phyloP scores from a whole-genome alignment of 2,113 vertebrate genomes.

The Cygnus atratus region DNA sequence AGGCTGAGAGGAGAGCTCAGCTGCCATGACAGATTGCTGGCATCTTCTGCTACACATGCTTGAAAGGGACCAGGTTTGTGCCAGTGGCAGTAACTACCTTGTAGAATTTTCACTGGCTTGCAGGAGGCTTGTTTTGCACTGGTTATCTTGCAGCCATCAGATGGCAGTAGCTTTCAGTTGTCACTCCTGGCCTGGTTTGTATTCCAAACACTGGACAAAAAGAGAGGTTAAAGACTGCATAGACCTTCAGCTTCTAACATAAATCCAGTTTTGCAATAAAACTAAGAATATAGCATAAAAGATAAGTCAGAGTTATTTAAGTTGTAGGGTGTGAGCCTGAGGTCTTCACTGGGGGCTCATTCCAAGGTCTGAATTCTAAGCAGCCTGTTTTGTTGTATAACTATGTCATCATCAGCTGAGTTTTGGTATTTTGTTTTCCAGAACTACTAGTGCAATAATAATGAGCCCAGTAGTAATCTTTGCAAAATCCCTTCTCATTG shows the following conservation, averaged over 20 bases:
- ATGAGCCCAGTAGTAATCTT: constrained; percentile 52
- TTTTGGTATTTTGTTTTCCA: constrained; percentile 64
- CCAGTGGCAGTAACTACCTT: too few species aligned
- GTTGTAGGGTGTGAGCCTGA: neutral
- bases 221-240: neutral
- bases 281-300: neutral
- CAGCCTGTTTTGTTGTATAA: neutral
- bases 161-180: constrained; percentile 11
- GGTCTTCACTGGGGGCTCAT: neutral
- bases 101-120: neutral
- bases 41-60: rapidly evolving
- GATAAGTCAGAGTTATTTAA: neutral
- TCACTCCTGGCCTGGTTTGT: neutral
- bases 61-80: neutral
- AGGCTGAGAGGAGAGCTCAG: neutral
- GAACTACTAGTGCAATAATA: constrained; percentile 46
- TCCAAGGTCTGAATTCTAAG: neutral
- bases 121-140: neutral
- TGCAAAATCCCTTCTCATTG: constrained; percentile 44
- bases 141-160: neutral
- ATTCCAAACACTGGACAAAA: neutral
- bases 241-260: neutral
- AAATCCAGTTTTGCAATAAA: neutral
- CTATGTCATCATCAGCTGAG: constrained; percentile 51
- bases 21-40: too few species aligned